phyloP scores from a whole-genome alignment of 2,888 invertebrate species.

The Clostera curtula region DNA sequence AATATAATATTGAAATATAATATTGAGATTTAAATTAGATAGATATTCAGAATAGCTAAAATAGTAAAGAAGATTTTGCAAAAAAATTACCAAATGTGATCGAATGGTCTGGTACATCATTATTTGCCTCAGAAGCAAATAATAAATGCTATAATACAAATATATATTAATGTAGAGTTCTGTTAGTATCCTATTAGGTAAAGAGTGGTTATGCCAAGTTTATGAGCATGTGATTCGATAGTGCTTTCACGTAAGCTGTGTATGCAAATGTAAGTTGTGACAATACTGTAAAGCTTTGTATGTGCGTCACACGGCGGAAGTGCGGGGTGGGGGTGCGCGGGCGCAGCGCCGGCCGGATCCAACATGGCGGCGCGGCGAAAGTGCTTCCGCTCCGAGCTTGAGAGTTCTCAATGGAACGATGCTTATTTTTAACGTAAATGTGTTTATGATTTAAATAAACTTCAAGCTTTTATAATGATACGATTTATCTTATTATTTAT shows the following conservation, averaged over 20 bases:
- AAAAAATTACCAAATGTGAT: too few species aligned
- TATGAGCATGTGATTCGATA: conserved; percentile 37
- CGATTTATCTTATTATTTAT: conserved; percentile 22
- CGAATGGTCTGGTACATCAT: too few species aligned
- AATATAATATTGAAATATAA: too few species aligned
- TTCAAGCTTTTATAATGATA: conserved; percentile 20
- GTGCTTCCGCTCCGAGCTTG: conserved; percentile 66
- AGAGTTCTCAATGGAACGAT: conserved; percentile 61
- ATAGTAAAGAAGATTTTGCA: too few species aligned
- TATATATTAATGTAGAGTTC: too few species aligned
- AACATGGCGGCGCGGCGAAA: conserved; percentile 72
- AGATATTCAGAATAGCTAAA: too few species aligned
- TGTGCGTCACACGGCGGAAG: conserved; percentile 70
- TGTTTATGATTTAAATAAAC: conserved; percentile 31
- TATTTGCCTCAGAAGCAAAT: too few species aligned
- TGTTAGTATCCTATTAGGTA: too few species aligned
- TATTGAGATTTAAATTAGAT: too few species aligned
- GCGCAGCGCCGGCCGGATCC: conserved; percentile 67
- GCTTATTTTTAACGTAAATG: conserved; percentile 45
- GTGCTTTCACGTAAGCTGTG: conserved; percentile 58
- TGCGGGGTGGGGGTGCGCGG: conserved; percentile 60
- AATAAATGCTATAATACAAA: too few species aligned
- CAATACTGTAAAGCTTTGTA: conserved; percentile 62
- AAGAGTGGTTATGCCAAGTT: conserved; percentile 7
- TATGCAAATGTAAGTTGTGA: conserved; percentile 63